Conservation (phyloP, 2,888 invertebrate genomes). For the Holacanthella duospinosa region DNA sequence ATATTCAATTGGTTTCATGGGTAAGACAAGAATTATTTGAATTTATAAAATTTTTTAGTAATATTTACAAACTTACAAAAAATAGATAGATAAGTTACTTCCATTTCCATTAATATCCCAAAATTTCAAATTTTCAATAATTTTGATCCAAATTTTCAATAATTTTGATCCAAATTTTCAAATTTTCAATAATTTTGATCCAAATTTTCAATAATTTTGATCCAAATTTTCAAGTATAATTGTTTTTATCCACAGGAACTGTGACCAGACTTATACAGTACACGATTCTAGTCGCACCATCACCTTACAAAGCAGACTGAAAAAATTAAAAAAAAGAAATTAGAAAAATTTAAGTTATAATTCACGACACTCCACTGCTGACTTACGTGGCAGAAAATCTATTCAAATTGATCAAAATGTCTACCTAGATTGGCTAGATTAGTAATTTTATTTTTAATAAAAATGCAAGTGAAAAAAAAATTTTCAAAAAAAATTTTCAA, state of each 20-base stretch:
- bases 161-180: not conserved
- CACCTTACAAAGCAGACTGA: constrained; percentile 21
- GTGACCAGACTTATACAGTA: constrained; percentile 15
- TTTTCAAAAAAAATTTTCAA: not conserved
- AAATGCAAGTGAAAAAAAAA: too few species aligned
- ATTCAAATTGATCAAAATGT: too few species aligned
- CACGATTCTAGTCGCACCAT: constrained; percentile 14
- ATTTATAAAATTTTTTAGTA: not conserved
- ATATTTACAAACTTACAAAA: not conserved
- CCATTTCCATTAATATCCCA: too few species aligned
- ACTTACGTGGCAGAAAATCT: not conserved
- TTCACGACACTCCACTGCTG: not conserved
- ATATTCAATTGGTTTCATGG: constrained; percentile 8
- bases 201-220: too few species aligned
- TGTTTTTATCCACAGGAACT: constrained; percentile 9
- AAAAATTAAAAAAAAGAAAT: not conserved
- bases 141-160: not conserved
- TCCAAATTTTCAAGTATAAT: not conserved
- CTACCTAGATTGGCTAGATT: too few species aligned
- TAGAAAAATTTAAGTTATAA: not conserved
- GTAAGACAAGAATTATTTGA: constrained; percentile 12
- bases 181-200: not conserved
- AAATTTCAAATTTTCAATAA: not conserved
- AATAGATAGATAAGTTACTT: not conserved
- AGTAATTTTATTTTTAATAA: too few species aligned